phyloP scores from a whole-genome alignment of 2,888 invertebrate genomes.

The Octodonta nipae region DNA sequence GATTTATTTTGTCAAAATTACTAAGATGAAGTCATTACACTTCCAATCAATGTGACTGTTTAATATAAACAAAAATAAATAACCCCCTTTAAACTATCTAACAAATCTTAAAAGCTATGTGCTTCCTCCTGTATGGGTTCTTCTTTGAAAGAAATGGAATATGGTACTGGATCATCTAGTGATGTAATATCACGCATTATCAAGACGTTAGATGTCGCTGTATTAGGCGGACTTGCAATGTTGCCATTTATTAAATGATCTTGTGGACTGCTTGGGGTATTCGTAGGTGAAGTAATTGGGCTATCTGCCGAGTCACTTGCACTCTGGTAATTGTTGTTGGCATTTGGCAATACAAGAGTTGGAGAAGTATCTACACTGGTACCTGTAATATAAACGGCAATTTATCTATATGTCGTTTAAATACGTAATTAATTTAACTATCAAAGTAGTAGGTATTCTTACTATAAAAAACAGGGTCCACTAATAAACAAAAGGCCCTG shows the following conservation, averaged over 20 bases:
- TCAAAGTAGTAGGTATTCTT: too few species aligned
- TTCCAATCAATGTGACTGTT: too few species aligned
- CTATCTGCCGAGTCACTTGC: slow-evolving; percentile 44
- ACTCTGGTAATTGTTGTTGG: slow-evolving; percentile 36
- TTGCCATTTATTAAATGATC: slow-evolving; percentile 32
- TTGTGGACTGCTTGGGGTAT: slow-evolving; percentile 33
- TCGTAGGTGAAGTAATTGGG: slow-evolving; percentile 39
- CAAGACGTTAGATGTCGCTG: slow-evolving; percentile 30
- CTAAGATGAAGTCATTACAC: too few species aligned
- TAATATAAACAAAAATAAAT: too few species aligned
- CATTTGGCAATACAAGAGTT: slow-evolving; percentile 27
- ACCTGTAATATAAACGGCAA: neutral
- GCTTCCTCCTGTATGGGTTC: slow-evolving; percentile 41
- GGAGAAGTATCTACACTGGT: slow-evolving; percentile 33
- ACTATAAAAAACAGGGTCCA: too few species aligned
- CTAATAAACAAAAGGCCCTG: too few species aligned
- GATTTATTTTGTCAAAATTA: too few species aligned
- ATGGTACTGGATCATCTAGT: slow-evolving; percentile 27
- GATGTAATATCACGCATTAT: slow-evolving; percentile 38
- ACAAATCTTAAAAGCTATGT: slow-evolving; percentile 26
- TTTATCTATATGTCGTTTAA: neutral
- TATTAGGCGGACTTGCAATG: slow-evolving; percentile 29
- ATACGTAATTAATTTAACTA: neutral
- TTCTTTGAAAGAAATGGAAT: slow-evolving; percentile 39
- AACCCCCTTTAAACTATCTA: slow-evolving; percentile 4